Evolutionary conservation across 1,140 invertebrate genomes (phyloP).

Genomic region (Diploscapter pachys): DNA sequence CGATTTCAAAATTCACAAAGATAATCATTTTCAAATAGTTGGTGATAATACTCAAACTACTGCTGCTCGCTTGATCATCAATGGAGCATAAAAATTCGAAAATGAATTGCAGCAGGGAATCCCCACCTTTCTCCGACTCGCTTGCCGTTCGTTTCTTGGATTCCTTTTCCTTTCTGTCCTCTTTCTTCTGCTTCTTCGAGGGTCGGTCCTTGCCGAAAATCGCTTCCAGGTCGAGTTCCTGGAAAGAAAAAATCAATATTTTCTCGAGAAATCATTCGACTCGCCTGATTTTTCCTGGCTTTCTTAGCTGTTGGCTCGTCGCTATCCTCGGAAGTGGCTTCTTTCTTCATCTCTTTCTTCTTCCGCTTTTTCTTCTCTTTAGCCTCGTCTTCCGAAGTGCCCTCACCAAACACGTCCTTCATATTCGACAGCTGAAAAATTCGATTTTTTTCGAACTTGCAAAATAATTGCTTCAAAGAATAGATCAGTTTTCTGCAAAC

Average conservation of each 20-base stretch:
- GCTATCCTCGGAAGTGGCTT: background rate
- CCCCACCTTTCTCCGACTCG: no score
- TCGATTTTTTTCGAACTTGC: no score
- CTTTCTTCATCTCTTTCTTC: background rate
- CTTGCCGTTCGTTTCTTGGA: no score
- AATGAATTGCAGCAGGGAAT: no score
- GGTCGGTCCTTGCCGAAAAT: background rate
- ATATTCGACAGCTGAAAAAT: background rate
- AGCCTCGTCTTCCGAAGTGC: conserved; percentile 3
- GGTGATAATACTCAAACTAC: no score
- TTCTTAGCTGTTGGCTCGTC: conserved; percentile 6
- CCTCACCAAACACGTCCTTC: background rate
- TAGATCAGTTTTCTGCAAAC: no score
- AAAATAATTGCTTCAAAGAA: no score
- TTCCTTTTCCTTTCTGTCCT: background rate
- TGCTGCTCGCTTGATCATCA: no score
- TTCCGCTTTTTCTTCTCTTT: conserved; percentile 1
- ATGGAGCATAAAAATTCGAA: no score
- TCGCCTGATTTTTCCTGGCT: background rate
- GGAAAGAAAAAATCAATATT: background rate
- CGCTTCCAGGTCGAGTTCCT: background rate
- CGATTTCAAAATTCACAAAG: no score
- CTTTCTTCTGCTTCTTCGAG: conserved; percentile 12
- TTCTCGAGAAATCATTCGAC: no score
- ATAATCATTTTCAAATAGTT: no score